Evolutionary conservation across 2,888 invertebrate genomes (phyloP), one percentile per base, ranked within the genome.

Genomic region (Dasysyrphus albostriatus): DNA sequence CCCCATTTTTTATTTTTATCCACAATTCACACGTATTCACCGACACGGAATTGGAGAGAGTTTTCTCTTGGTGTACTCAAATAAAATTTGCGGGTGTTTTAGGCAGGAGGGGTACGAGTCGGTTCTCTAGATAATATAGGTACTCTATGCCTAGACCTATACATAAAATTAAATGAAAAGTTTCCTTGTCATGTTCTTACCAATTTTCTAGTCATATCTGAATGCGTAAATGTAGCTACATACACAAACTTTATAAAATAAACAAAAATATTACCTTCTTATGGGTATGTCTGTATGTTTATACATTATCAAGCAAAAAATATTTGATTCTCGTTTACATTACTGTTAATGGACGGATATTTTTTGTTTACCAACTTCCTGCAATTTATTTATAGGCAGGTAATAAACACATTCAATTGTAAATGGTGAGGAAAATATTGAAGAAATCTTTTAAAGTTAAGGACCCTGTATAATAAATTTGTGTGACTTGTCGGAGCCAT

Each of bases 291-390:
- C n/a, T n/a, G n/a, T 32, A 32, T 32, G 32, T 4, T 32, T 47
- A 65, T 34, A n/a, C n/a, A n/a, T 65, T 19, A 51, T 24, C 24
- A 19, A 24, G 32, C 12, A 47, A 51, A 32, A 24, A 16, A 16
- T 4, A 49, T 34, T 19, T 67, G 37, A 51, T 51, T 69, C 32
- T 37, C 19, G 34, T 69, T 51, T 44, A 34, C 29, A 39, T 32
- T 59, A 51, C 49, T 58, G 24, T 24, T 44, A 42, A 67, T 59
- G 47, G 54, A 67, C 8, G 67, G 39, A 65, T 39, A 58, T 49
- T 79, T 73, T 67, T 37, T 73, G 73, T 79, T 73, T 79, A 49
- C 58, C 29, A 58, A 65, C 49, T 72, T 73, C 44, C 37, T 39
- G 78, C 56, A 72, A 79, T 56, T 47, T 47, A 5, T 44, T n/a